Percentiles rank a stretch among this genome's conserved stretches.
Conservation (phyloP, 2,113 vertebrate species). For the Myrmophylax atrothorax region DNA sequence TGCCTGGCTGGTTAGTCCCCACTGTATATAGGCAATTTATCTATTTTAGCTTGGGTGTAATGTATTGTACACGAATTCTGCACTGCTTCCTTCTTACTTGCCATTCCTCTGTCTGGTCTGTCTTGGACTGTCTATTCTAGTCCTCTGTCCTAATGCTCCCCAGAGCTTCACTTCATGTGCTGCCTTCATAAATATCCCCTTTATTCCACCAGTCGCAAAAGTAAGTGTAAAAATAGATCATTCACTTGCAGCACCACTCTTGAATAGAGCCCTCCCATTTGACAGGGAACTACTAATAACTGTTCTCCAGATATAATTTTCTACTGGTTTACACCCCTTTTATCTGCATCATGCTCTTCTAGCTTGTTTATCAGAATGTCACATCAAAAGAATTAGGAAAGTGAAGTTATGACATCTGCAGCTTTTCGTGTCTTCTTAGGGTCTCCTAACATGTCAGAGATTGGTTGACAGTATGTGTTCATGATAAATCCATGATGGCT, state of each 20-base stretch:
- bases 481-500: not conserved
- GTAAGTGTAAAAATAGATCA: not conserved
- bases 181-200: not conserved
- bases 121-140: not conserved
- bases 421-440: not conserved
- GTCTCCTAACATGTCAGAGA: not conserved
- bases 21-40: not conserved
- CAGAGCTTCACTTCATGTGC: not conserved
- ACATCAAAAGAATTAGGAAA: conserved; percentile 42
- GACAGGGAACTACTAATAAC: not conserved
- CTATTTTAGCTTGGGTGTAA: not conserved
- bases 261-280: not conserved
- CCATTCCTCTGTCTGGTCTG: not conserved
- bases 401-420: not conserved
- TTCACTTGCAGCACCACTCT: not conserved
- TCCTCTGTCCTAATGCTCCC: not conserved
- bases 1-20: not conserved
- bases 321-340: conserved; percentile 5
- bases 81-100: not conserved
- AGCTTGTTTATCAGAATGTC: conserved; percentile 19
- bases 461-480: not conserved
- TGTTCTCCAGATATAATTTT: not conserved
- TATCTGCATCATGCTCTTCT: not conserved
- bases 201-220: not conserved
- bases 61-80: not conserved